Conservation (phyloP, 2,888 invertebrate genomes). For the Sthenelais limicola region DNA sequence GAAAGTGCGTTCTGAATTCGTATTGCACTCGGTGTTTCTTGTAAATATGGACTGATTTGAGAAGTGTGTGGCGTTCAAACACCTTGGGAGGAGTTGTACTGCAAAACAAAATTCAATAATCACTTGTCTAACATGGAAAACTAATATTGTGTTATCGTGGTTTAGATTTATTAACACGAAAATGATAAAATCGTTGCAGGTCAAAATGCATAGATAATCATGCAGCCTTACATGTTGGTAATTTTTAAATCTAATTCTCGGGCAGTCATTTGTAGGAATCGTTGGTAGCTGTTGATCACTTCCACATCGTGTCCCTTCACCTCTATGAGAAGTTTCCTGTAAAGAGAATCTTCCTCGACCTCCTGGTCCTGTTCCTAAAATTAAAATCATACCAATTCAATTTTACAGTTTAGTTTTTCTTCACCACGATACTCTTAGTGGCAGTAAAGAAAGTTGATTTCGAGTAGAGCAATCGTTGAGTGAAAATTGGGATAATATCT, state of each 20-base stretch:
- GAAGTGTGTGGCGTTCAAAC: slow-evolving; percentile 84
- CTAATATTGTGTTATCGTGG: not conserved
- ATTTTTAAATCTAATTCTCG: slow-evolving; percentile 83
- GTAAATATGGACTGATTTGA: slow-evolving; percentile 84
- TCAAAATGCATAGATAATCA: slow-evolving; percentile 1
- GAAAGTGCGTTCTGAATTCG: slow-evolving; percentile 93
- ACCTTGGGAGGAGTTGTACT: slow-evolving; percentile 84
- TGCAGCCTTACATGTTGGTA: slow-evolving; percentile 43
- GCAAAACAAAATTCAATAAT: slow-evolving; percentile 64
- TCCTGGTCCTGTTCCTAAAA: slow-evolving; percentile 41
- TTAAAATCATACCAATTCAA: no score
- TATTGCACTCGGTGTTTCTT: slow-evolving; percentile 94
- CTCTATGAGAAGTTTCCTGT: slow-evolving; percentile 87
- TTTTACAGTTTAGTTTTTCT: no score
- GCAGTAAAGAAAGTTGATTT: no score
- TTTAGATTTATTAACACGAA: not conserved
- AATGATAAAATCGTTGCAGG: not conserved
- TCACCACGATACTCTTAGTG: no score
- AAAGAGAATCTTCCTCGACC: slow-evolving; percentile 76
- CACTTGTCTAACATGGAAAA: not conserved
- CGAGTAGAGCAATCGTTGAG: no score
- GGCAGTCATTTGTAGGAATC: slow-evolving; percentile 87
- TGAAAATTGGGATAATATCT: no score
- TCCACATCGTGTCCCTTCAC: slow-evolving; percentile 89
- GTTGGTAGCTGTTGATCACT: slow-evolving; percentile 89